Evolutionary conservation across 2,888 invertebrate genomes (phyloP), one percentile per base, ranked within the genome.

Genomic region (Cheilosia vulpina): DNA sequence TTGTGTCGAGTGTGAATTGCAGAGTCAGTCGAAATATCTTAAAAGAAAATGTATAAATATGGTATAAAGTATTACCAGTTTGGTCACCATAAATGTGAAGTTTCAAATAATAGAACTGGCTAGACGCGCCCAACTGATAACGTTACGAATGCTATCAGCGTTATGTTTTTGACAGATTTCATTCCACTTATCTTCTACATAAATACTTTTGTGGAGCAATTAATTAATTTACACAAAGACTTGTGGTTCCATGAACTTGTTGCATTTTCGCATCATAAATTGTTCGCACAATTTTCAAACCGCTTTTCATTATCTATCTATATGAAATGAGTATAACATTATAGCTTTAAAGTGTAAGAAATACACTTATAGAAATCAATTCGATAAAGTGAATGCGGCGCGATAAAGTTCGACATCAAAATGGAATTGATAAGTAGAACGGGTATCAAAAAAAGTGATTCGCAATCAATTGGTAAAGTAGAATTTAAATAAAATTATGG

Each of bases 391-490:
- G 34, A 60, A 63, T 83, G 78, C 27, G 38, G 41, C 41, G 43
- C 72, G 60, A 68, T 68, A 73, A 62, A 63, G 55, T 43, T 72
- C 21, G 13, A 19, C 60, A 31, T 72, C 27, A 21, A 62, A 66
- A 83, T 83, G 83, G 83, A 83, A 43, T 68, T 83, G 68, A 83
- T 66, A 60, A 66, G 52, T 50, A 73, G 68, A 83, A 58, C 73
- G 62, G 57, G 55, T 52, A 73, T 63, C 47, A 68, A 27, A 4
- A 78, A 78, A 38, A 19, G 17, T 34, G 82, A 82, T 21, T 47
- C 55, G 19, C 78, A 53, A 15, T 15, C 72, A 50, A 65, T 65
- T 60, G 82, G 82, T 82, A 66, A 82, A 52, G 38, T 50, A 13
- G 19, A 52, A 11, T 31, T 47, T 17, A 7, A 66, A 66, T 34